Percentiles rank a stretch among this genome's conserved stretches.
phyloP scores from a whole-genome alignment of 2,888 invertebrate species.

The Caenorhabditis macrosperma region DNA sequence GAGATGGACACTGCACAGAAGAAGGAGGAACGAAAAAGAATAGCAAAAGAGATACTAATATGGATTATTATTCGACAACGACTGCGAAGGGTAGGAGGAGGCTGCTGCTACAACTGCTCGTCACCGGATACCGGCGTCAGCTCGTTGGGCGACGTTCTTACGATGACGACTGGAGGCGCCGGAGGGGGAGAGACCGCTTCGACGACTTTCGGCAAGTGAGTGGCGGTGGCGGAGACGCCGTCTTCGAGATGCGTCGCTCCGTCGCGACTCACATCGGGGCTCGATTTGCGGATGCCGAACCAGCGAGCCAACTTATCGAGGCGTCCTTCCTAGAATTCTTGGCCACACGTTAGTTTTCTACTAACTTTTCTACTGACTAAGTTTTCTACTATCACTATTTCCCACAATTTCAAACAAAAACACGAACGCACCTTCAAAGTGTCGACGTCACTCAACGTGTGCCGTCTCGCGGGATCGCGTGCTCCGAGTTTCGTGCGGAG shows the following conservation, averaged over 20 bases:
- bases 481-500: slow-evolving; percentile 62
- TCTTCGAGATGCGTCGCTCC: slow-evolving; percentile 29
- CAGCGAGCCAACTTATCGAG: slow-evolving; percentile 67
- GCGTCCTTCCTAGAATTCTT: slow-evolving; percentile 60
- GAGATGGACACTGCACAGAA: neutral
- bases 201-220: neutral
- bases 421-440: slow-evolving; percentile 58
- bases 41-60: too few relatives aligned
- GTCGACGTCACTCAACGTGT: slow-evolving; percentile 74
- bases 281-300: slow-evolving; percentile 67
- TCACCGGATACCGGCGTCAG: slow-evolving; percentile 71
- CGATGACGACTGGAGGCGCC: slow-evolving; percentile 62
- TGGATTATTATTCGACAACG: too few relatives aligned
- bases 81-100: too few relatives aligned
- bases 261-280: slow-evolving; percentile 65
- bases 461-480: slow-evolving; percentile 68
- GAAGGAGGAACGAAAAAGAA: too few relatives aligned
- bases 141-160: slow-evolving; percentile 70
- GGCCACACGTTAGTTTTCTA: too few relatives aligned
- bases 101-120: slow-evolving; percentile 58
- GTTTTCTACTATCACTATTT: neutral
- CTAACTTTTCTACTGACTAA: too few relatives aligned
- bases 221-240: neutral
- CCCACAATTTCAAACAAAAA: neutral
- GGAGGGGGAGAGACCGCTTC: slow-evolving; percentile 8